Conservation (phyloP, 2,797 vertebrate genomes). For the Remorina albescens region DNA sequence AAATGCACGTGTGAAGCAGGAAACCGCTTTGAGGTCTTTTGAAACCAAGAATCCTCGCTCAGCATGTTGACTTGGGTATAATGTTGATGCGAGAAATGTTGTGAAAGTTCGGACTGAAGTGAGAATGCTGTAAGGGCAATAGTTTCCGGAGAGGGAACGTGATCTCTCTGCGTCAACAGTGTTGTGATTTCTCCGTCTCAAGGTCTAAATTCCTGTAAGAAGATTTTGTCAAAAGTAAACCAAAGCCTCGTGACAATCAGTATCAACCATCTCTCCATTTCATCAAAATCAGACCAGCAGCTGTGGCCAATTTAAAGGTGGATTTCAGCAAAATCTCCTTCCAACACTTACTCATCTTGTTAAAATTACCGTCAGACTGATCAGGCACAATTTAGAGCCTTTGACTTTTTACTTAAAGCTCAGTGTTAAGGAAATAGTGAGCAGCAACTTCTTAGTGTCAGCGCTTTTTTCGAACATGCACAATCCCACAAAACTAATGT, state of each 20-base stretch:
- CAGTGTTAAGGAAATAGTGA: too few relatives aligned
- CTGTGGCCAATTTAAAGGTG: neutral
- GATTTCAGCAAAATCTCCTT: neutral
- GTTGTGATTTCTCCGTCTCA: neutral
- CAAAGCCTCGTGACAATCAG: neutral
- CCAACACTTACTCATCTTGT: neutral
- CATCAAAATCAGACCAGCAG: neutral
- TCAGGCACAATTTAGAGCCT: neutral
- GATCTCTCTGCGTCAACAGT: conserved; percentile 24
- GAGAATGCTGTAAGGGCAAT: conserved; percentile 17
- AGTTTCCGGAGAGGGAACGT: conserved; percentile 33
- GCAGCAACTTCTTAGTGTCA: too few relatives aligned
- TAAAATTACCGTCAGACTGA: neutral
- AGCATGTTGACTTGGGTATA: conserved; percentile 36
- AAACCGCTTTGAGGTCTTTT: neutral
- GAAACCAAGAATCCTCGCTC: conserved; percentile 27
- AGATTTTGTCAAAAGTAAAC: neutral
- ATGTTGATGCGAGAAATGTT: conserved; percentile 8
- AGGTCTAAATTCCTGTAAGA: neutral
- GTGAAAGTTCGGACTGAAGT: conserved; percentile 29
- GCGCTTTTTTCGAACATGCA: too few relatives aligned
- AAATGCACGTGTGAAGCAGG: conserved; percentile 25
- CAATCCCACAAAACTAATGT: too few relatives aligned
- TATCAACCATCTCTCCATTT: neutral
- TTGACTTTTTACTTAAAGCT: too few relatives aligned